phyloP scores from a whole-genome alignment of 2,888 invertebrate genomes.

The Nephrotoma appendiculata region DNA sequence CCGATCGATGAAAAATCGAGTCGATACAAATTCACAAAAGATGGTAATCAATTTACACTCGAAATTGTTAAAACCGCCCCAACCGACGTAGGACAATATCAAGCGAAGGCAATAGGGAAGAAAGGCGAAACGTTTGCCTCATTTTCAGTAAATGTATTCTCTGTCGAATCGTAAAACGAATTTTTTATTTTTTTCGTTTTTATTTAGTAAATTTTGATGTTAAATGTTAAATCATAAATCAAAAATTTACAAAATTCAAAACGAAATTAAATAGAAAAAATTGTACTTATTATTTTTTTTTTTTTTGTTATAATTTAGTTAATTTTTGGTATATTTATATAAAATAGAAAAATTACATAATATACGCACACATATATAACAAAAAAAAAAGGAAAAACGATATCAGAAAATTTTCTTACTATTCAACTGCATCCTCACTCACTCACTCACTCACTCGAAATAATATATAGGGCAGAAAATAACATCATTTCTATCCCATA shows the following conservation, averaged over 20 bases:
- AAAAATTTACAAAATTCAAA: neutral
- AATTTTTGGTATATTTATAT: neutral
- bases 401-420: neutral
- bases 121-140: constrained; percentile 73
- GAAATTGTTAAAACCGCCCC: constrained; percentile 58
- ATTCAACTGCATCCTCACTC: neutral
- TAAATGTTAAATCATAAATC: neutral
- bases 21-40: constrained; percentile 69
- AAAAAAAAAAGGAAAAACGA: neutral
- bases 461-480: neutral
- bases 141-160: constrained; percentile 69
- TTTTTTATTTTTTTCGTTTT: neutral
- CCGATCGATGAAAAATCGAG: constrained; percentile 65
- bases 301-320: neutral
- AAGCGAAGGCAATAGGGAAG: constrained; percentile 70
- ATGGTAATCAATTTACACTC: constrained; percentile 63
- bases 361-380: neutral
- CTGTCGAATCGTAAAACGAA: constrained; percentile 5
- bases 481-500: neutral
- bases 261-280: neutral
- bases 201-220: neutral
- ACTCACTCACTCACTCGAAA: neutral
- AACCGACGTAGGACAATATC: constrained; percentile 78
- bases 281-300: neutral
- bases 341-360: neutral